Evolutionary conservation across 2,113 vertebrate species (phyloP).

Genomic region (Hippopotamus amphibius): DNA sequence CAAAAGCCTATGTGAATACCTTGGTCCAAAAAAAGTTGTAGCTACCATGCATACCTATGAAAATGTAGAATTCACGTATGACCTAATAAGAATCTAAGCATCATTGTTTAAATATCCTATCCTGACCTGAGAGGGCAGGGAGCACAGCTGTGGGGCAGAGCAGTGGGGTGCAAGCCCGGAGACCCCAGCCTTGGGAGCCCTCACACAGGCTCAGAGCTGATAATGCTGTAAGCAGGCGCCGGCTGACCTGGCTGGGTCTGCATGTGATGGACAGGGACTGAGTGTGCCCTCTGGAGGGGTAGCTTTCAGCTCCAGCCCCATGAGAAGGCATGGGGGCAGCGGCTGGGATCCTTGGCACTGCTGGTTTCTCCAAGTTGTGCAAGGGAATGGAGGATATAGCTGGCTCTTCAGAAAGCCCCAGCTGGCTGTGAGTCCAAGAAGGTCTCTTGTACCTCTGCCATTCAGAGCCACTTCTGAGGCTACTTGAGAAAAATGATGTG

Average conservation of each 20-base stretch:
- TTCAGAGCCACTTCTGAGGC: neutral
- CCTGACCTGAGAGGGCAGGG: too few species aligned
- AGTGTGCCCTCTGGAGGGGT: too few species aligned
- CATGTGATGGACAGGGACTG: too few species aligned
- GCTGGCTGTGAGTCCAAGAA: neutral
- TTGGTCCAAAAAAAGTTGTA: neutral
- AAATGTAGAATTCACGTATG: neutral
- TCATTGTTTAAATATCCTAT: neutral
- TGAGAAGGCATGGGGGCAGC: too few species aligned
- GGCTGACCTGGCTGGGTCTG: too few species aligned
- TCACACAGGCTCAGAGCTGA: too few species aligned
- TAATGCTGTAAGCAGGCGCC: too few species aligned
- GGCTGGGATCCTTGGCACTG: too few species aligned
- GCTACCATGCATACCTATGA: neutral
- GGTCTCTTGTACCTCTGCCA: neutral
- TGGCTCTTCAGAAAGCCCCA: neutral
- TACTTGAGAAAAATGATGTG: constrained; percentile 72
- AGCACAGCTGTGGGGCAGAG: too few species aligned
- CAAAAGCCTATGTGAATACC: neutral
- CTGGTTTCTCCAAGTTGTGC: constrained; percentile 63
- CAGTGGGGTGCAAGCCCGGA: too few species aligned
- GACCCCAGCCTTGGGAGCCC: too few species aligned
- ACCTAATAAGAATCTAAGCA: neutral
- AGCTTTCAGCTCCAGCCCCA: too few species aligned
- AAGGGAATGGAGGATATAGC: constrained; percentile 23